Base-by-base conservation (phyloP, 2,113 vertebrate species). In the Chloroceryle aenea region DNA sequence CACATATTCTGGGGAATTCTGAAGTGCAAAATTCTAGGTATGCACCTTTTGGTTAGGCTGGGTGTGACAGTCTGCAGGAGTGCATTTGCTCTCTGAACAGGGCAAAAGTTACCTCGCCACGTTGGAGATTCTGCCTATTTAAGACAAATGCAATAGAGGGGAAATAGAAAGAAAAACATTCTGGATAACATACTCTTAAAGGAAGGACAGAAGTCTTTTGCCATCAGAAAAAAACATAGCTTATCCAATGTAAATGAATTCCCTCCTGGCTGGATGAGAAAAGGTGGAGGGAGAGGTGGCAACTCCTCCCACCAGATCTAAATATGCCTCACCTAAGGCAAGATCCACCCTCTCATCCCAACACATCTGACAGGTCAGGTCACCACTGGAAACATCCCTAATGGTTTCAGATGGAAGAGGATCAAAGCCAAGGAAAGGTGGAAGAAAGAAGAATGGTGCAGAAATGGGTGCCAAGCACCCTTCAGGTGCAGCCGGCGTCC, bases 191-290 rank as follows among this genome's bases (percentile, higher is more conserved):
- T 75, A 29, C 21, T 75, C 25, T 7, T 36, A 23, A 78, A 52
- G 9, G 40, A 52, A 52, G 25, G 14, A 52, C 27, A 56, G 76
- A 23, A 5, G 10, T 53, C 8, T n/a, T 82, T 62, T n/a, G 13
- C 29, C 5, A 21, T 45, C 26, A n/a, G 36, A 12, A 69, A 45
- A 45, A 74, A 12, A 0, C 3, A 2, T 2, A 72, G 30, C 5
- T 71, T 3, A 34, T 50, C 20, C 25, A 21, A 9, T 4, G 1
- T 52, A 64, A 79, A 11, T 27, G 55, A 69, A 42, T 83, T 68
- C 27, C 20, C 20, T 17, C 23, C 13, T 52, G 30, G 26, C 29
- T 42, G 38, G 27, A 17, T 38, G 42, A 67, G 36, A 52, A 47
- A 8, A 2, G 1, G 13, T 34, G 14, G 53, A 73, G 25, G 32